Conservation (phyloP, 2,113 vertebrate genomes). For the Bolborhynchus lineola region DNA sequence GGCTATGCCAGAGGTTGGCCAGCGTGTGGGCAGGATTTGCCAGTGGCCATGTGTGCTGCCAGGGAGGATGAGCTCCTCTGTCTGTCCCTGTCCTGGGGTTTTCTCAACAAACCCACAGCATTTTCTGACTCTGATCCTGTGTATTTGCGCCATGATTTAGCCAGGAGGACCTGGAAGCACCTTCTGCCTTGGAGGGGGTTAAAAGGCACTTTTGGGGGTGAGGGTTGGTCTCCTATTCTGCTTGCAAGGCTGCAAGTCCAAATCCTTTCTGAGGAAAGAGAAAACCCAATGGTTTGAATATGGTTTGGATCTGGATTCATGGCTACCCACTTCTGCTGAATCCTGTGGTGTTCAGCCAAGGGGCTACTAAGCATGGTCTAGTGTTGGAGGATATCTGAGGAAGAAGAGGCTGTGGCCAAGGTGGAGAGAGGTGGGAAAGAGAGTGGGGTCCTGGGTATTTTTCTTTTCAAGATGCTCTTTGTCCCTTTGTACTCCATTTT, state of each 20-base stretch:
- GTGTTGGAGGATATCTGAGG: not conserved
- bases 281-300: not conserved
- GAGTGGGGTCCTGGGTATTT: rapidly evolving
- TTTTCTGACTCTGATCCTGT: not conserved
- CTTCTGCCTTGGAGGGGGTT: not conserved
- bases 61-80: not conserved
- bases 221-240: not conserved
- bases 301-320: not conserved
- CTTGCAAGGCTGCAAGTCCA: not conserved
- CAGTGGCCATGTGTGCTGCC: rapidly evolving
- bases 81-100: not conserved
- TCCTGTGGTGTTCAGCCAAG: rapidly evolving
- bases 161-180: too few relatives aligned
- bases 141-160: rapidly evolving
- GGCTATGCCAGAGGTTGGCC: not conserved
- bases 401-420: not conserved
- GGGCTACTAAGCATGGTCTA: not conserved
- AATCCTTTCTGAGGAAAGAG: not conserved
- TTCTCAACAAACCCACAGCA: rapidly evolving
- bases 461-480: not conserved
- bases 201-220: not conserved
- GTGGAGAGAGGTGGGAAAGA: not conserved
- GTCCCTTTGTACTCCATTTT: not conserved
- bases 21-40: rapidly evolving
- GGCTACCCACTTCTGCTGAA: not conserved